A percentile compares a stretch with the other conserved stretches of the same genome.
Evolutionary conservation across 2,888 invertebrate genomes (phyloP).

Genomic region (Cataglyphis altisquamis): DNA sequence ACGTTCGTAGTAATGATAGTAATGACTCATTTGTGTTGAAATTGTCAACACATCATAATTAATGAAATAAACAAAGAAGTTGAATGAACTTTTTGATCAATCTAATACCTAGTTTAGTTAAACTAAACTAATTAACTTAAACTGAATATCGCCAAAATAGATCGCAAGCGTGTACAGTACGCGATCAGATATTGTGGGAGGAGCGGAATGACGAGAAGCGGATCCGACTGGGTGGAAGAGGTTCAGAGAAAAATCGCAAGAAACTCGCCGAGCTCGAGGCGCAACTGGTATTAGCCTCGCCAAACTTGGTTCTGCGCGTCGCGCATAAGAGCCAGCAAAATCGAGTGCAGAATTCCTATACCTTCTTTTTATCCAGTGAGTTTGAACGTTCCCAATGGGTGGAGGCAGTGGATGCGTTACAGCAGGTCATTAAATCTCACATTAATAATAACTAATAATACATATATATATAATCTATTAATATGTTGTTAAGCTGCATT

Average conservation of each 20-base stretch:
- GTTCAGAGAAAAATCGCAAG: conserved; percentile 94
- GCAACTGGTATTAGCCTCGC: conserved; percentile 95
- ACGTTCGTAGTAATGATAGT: background rate
- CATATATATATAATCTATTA: background rate
- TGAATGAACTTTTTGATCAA: background rate
- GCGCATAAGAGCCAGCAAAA: conserved; percentile 90
- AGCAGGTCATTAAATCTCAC: conserved; percentile 86
- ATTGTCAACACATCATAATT: background rate
- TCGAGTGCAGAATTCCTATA: conserved; percentile 89
- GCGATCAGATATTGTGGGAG: conserved; percentile 94
- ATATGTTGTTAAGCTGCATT: background rate
- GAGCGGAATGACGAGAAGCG: conserved; percentile 89
- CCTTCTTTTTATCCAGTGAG: conserved; percentile 97
- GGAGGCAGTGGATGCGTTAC: conserved; percentile 95
- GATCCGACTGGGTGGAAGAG: conserved; percentile 88
- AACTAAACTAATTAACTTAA: background rate
- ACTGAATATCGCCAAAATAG: conserved; percentile 80
- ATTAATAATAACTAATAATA: conserved; percentile 11
- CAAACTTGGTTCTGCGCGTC: conserved; percentile 94
- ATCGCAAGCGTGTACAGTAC: conserved; percentile 94
- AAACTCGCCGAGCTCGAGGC: conserved; percentile 96
- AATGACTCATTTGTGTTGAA: background rate
- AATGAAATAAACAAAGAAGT: background rate
- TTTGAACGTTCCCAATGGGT: conserved; percentile 98
- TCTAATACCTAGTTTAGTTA: background rate